phyloP scores from a whole-genome alignment of 1,140 invertebrate genomes.

The Solenopsis fugax region DNA sequence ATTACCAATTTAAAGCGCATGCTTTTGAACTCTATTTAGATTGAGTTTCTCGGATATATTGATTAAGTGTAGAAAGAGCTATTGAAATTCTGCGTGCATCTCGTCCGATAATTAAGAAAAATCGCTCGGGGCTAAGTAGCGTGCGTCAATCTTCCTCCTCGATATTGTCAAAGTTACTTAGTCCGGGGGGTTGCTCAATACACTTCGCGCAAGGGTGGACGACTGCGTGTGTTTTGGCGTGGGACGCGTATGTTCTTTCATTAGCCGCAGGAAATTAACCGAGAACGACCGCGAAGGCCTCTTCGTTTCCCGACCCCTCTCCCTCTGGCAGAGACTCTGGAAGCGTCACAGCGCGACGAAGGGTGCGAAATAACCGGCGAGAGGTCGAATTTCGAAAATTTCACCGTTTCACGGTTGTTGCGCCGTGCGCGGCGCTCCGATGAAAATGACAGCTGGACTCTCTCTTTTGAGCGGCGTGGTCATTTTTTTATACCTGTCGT shows the following conservation, averaged over 20 bases:
- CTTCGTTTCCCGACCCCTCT: slow-evolving; percentile 36
- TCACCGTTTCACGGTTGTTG: slow-evolving; percentile 52
- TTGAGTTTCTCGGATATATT: slow-evolving; percentile 10
- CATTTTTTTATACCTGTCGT: slow-evolving; percentile 43
- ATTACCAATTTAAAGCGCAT: background rate
- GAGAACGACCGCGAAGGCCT: slow-evolving; percentile 65
- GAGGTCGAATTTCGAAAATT: slow-evolving; percentile 71
- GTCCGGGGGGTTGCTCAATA: background rate
- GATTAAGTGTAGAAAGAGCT: background rate
- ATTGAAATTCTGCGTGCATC: slow-evolving; percentile 48
- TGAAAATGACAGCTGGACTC: slow-evolving; percentile 53
- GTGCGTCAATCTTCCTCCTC: slow-evolving; percentile 23
- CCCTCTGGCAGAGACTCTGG: slow-evolving; percentile 11
- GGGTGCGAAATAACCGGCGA: slow-evolving; percentile 67
- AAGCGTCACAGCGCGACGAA: slow-evolving; percentile 64
- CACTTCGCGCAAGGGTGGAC: background rate
- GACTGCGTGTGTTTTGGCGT: slow-evolving; percentile 63
- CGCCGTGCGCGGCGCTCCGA: background rate
- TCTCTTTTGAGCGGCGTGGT: slow-evolving; percentile 38
- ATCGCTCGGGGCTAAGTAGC: slow-evolving; percentile 18
- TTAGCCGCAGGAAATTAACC: slow-evolving; percentile 80
- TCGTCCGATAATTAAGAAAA: slow-evolving; percentile 58
- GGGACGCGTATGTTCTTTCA: slow-evolving; percentile 77
- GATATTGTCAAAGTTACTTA: slow-evolving; percentile 52
- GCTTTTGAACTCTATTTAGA: slow-evolving; percentile 1